phyloP scores from a whole-genome alignment of 2,888 invertebrate species.

The Parnassius glacialis region DNA sequence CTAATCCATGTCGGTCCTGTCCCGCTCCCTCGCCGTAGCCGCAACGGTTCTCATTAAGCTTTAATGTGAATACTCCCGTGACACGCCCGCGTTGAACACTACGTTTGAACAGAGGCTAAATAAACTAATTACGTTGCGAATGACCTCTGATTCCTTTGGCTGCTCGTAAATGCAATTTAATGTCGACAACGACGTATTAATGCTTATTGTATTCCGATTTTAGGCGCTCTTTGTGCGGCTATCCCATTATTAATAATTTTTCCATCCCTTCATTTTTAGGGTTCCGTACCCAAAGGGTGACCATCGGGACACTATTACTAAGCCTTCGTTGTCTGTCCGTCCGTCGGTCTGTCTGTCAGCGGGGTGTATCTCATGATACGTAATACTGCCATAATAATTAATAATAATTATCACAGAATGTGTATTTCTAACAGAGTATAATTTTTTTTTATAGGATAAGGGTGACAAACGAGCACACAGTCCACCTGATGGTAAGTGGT shows the following conservation, averaged over 20 bases:
- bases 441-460: too few relatives aligned
- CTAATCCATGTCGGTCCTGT: constrained; percentile 5
- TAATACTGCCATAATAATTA: too few relatives aligned
- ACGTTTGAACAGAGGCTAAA: constrained; percentile 33
- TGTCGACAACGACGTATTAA: constrained; percentile 23
- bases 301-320: too few relatives aligned
- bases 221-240: constrained; percentile 11
- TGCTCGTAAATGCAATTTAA: constrained; percentile 26
- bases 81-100: constrained; percentile 32
- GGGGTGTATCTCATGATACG: too few relatives aligned
- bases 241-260: constrained; percentile 22
- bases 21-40: constrained; percentile 29
- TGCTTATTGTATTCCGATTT: constrained; percentile 24
- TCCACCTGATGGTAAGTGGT: too few relatives aligned
- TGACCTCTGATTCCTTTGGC: constrained; percentile 31
- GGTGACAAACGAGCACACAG: too few relatives aligned
- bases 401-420: too few relatives aligned
- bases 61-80: constrained; percentile 38
- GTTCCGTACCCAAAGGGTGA: too few relatives aligned
- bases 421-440: too few relatives aligned
- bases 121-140: constrained; percentile 47
- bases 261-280: constrained; percentile 6
- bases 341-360: too few relatives aligned
- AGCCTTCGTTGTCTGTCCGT: too few relatives aligned
- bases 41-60: constrained; percentile 37